Percentiles rank a stretch among this genome's conserved stretches.
phyloP scores from a whole-genome alignment of 2,888 invertebrate genomes.

The Apamea monoglypha region DNA sequence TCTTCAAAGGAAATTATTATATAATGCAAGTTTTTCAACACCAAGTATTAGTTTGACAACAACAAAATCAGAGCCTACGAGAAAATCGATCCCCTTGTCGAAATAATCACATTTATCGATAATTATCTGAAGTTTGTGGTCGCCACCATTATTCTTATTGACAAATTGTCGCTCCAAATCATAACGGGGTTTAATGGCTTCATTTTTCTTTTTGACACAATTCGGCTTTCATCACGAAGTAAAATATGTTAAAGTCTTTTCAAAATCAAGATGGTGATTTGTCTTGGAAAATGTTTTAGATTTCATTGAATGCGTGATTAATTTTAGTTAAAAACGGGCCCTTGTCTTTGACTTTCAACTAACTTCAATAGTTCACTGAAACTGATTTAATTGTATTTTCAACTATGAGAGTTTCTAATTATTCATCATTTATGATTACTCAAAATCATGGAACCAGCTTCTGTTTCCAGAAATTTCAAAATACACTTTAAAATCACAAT shows the following conservation, averaged over 20 bases:
- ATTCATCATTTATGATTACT: neutral
- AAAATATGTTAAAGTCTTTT: constrained; percentile 50
- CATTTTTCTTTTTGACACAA: constrained; percentile 63
- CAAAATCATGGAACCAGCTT: neutral
- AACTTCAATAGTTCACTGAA: neutral
- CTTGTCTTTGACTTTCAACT: neutral
- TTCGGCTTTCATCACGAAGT: constrained; percentile 45
- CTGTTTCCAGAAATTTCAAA: neutral
- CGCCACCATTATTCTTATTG: constrained; percentile 70
- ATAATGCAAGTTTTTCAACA: neutral
- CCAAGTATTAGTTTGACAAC: constrained; percentile 9
- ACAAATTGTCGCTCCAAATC: constrained; percentile 72
- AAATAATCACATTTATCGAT: constrained; percentile 54
- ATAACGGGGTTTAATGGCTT: constrained; percentile 66
- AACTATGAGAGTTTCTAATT: neutral
- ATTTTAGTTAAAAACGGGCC: constrained; percentile 1
- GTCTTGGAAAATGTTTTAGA: constrained; percentile 14
- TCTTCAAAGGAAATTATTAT: neutral
- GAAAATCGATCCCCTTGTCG: constrained; percentile 47
- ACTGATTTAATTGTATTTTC: neutral
- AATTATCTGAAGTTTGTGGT: constrained; percentile 64
- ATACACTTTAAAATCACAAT: constrained; percentile 3
- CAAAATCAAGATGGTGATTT: constrained; percentile 28
- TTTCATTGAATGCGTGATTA: constrained; percentile 10
- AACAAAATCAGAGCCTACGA: constrained; percentile 36